phyloP scores from a whole-genome alignment of 2,113 vertebrate genomes.

The Chamaea fasciata region DNA sequence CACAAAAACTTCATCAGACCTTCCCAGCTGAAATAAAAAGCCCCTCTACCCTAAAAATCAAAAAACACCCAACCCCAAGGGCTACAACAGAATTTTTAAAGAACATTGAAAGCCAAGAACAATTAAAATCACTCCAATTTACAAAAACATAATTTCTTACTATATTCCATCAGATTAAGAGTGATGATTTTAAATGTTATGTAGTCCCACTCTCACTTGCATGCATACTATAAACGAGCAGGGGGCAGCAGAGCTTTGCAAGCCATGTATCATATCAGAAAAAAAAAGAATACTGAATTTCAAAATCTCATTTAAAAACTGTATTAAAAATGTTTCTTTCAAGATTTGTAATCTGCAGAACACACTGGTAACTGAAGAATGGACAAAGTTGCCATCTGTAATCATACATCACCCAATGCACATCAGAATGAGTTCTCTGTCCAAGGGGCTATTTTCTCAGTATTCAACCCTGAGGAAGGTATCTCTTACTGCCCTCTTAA shows the following conservation, averaged over 20 bases:
- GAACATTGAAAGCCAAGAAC: neutral
- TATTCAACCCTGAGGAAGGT: neutral
- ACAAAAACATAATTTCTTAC: neutral
- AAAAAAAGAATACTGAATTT: neutral
- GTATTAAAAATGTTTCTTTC: neutral
- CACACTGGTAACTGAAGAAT: neutral
- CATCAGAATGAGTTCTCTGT: neutral
- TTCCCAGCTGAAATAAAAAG: neutral
- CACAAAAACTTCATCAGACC: neutral
- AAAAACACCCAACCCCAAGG: neutral
- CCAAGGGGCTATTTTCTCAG: neutral
- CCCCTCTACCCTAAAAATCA: neutral
- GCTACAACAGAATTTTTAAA: neutral
- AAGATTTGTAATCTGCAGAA: neutral
- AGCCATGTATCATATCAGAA: neutral
- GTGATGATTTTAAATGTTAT: neutral
- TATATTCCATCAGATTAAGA: neutral
- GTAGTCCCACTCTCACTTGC: neutral
- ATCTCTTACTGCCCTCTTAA: neutral
- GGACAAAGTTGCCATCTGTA: neutral
- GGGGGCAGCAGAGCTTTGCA: conserved; percentile 61
- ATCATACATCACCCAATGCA: neutral
- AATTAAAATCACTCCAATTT: neutral
- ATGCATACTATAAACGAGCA: neutral
- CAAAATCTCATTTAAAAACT: neutral